Percentiles rank a stretch among this genome's conserved stretches.
These are phyloP conservation scores for Coenobita brevimanus DNA, from an alignment of 1,140 invertebrate genomes.

Conservation along the genomic window DNA sequence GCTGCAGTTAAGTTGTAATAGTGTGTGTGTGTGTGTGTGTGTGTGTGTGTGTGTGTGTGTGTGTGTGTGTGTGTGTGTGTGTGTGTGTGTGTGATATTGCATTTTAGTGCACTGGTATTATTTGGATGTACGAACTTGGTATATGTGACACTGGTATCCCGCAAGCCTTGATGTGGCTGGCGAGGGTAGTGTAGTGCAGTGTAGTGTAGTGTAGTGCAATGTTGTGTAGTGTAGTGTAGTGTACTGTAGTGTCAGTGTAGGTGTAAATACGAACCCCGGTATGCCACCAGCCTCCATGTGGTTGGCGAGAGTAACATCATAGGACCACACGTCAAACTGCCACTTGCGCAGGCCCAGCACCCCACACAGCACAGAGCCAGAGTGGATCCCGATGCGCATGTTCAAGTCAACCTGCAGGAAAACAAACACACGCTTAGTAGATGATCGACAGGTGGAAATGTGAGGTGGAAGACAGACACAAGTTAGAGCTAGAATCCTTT, in stretches of 20 bases:
- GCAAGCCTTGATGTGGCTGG: no score
- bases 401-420: constrained; percentile 87
- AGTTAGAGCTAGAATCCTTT: no score
- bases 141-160: background rate
- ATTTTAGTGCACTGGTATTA: background rate
- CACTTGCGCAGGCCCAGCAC: constrained; percentile 94
- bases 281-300: constrained; percentile 96
- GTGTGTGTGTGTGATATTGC: background rate
- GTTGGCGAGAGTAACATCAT: constrained; percentile 98
- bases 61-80: constrained; percentile 11
- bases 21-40: constrained; percentile 7
- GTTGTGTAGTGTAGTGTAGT: no score
- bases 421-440: no score
- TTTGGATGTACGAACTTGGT: background rate
- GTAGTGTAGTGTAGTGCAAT: no score
- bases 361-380: constrained; percentile 93
- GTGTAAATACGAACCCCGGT: constrained; percentile 87
- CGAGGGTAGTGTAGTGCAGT: background rate
- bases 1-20: background rate
- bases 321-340: constrained; percentile 99
- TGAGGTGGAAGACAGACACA: no score
- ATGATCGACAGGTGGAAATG: no score
- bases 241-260: no score
- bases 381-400: constrained; percentile 97
- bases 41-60: constrained; percentile 21